Conservation (phyloP, 2,797 vertebrate species). For the Prionace glauca region DNA sequence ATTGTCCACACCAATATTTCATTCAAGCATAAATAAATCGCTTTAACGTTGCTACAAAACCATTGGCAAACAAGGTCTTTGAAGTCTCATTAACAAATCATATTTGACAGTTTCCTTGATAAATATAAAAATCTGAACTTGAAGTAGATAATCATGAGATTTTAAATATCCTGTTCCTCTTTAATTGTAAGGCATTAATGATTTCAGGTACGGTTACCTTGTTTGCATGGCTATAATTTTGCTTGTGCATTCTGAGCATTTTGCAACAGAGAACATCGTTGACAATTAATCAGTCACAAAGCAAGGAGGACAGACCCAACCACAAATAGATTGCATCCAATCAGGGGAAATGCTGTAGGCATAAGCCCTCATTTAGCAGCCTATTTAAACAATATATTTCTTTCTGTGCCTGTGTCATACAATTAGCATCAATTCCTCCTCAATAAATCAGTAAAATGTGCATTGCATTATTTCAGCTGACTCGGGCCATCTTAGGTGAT, state of each 20-base stretch:
- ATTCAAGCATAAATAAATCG: constrained; percentile 10
- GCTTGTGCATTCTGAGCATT: not conserved
- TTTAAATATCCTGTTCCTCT: constrained; percentile 47
- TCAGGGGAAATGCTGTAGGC: not conserved
- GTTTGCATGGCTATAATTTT: not conserved
- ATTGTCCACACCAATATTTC: constrained; percentile 24
- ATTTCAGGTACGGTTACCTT: constrained; percentile 47
- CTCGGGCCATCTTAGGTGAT: not conserved
- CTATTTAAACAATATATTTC: not conserved
- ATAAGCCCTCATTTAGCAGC: not conserved
- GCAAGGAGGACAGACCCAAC: not conserved
- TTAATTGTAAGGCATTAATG: constrained; percentile 61
- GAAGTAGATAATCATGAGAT: constrained; percentile 61
- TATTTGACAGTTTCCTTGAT: constrained; percentile 51
- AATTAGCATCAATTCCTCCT: constrained; percentile 15
- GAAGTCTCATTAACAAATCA: constrained; percentile 71
- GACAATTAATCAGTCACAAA: not conserved
- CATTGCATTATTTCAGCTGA: not conserved
- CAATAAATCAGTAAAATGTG: not conserved
- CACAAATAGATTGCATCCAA: not conserved
- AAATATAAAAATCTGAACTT: constrained; percentile 56
- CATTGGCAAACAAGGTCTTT: constrained; percentile 63
- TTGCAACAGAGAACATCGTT: too few relatives aligned
- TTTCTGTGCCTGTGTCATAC: constrained; percentile 8
- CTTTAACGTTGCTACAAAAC: constrained; percentile 42